A percentile compares a stretch with the other conserved stretches of the same genome.
phyloP scores from a whole-genome alignment of 2,888 invertebrate species.

The Selenia dentaria region DNA sequence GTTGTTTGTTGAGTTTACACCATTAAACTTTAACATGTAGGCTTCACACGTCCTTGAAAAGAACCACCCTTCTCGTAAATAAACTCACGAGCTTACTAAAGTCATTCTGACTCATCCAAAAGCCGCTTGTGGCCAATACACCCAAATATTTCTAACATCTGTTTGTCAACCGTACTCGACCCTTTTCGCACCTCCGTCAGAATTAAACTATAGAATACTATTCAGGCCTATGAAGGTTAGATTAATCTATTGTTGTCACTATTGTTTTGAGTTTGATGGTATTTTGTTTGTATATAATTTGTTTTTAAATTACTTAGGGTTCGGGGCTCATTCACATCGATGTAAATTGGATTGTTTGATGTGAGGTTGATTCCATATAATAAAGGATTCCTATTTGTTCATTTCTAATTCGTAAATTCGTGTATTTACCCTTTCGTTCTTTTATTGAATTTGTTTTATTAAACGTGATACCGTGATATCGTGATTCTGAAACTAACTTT shows the following conservation, averaged over 20 bases:
- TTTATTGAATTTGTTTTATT: no score
- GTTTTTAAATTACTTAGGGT: neutral
- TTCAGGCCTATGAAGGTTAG: conserved; percentile 26
- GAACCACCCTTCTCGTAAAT: neutral
- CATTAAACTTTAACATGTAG: no score
- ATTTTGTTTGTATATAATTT: conserved; percentile 17
- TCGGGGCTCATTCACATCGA: neutral
- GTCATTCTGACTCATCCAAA: conserved; percentile 5
- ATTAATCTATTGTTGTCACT: conserved; percentile 33
- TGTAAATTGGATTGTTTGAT: neutral
- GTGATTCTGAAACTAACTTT: no score
- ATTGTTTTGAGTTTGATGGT: conserved; percentile 21
- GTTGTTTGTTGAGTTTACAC: no score
- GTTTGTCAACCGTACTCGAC: conserved; percentile 23
- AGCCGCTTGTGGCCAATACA: conserved; percentile 13
- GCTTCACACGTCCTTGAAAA: no score
- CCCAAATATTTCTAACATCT: conserved; percentile 15
- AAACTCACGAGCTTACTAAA: conserved; percentile 4
- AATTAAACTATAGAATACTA: conserved; percentile 31
- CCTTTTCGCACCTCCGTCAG: conserved; percentile 35
- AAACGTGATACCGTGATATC: no score
- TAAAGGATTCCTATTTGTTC: no score
- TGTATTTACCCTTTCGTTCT: no score
- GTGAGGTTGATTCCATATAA: neutral
- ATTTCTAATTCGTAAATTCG: no score